Evolutionary conservation across 2,888 invertebrate species (phyloP).

Genomic region (Synanthedon myopaeformis): DNA sequence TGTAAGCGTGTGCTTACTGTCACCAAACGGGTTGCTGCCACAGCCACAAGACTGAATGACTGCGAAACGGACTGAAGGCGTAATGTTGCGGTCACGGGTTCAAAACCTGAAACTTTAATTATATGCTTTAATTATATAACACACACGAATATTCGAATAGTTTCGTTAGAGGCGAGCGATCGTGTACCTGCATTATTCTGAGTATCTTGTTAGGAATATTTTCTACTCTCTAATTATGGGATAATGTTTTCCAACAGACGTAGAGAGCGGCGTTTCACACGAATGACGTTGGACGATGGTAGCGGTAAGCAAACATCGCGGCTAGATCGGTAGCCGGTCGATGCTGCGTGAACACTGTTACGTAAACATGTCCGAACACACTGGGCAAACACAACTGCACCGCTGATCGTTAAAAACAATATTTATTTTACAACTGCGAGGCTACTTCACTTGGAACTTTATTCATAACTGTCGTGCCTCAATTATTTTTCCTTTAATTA

Average conservation of each 20-base stretch:
- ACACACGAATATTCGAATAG: too few relatives aligned
- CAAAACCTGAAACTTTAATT: too few relatives aligned
- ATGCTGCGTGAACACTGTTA: conserved; percentile 43
- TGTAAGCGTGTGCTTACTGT: too few relatives aligned
- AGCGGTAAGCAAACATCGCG: conserved; percentile 32
- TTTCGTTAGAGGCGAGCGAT: too few relatives aligned
- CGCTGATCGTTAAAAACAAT: conserved; percentile 66
- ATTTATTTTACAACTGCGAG: conserved; percentile 50
- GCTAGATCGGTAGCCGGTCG: conserved; percentile 1
- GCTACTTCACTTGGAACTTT: conserved; percentile 5
- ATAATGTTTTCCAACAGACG: conserved; percentile 18
- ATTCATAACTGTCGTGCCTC: neutral
- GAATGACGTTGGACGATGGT: conserved; percentile 12
- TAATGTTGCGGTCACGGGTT: too few relatives aligned
- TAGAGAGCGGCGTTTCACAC: conserved; percentile 25
- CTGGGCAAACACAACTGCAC: conserved; percentile 52
- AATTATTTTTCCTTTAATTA: too few relatives aligned
- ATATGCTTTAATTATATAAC: too few relatives aligned
- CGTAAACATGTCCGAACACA: conserved; percentile 32
- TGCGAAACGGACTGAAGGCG: too few relatives aligned
- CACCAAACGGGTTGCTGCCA: too few relatives aligned
- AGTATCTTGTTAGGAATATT: neutral
- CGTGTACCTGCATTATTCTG: neutral
- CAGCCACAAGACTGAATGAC: too few relatives aligned
- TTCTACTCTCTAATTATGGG: neutral